phyloP scores from a whole-genome alignment of 2,797 vertebrate genomes.

The Prunella strophiata region DNA sequence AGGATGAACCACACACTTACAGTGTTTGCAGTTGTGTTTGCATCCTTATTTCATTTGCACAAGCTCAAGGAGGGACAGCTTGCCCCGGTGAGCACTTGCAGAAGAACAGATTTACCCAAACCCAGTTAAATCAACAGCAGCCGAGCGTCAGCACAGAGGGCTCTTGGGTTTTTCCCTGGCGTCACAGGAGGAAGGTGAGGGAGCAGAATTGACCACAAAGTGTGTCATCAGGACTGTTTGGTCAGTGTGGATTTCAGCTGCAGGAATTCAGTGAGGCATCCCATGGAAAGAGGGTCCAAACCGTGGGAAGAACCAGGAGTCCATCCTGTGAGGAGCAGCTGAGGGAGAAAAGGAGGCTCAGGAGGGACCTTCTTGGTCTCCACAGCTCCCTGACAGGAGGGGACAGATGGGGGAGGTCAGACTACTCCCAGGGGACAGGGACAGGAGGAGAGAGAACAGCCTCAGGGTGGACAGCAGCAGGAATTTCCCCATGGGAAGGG shows the following conservation, averaged over 20 bases:
- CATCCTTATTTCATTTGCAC: background rate
- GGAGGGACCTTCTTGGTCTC: rapidly evolving
- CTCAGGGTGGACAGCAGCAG: background rate
- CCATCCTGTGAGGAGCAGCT: too few relatives aligned
- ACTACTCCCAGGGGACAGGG: background rate
- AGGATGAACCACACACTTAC: background rate
- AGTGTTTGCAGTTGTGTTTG: background rate
- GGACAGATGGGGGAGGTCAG: rapidly evolving
- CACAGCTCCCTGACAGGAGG: background rate
- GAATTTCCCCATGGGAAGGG: background rate
- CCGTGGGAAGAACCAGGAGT: rapidly evolving
- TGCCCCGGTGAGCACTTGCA: background rate
- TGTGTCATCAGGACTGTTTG: background rate
- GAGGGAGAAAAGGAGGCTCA: background rate
- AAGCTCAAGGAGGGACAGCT: background rate
- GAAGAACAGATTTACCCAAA: background rate
- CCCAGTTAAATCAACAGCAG: background rate
- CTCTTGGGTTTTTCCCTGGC: background rate
- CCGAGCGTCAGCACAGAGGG: background rate
- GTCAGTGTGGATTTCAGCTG: rapidly evolving
- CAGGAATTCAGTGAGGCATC: background rate
- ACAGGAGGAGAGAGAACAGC: background rate
- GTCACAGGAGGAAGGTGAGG: background rate
- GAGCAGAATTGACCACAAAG: slow-evolving; percentile 4
- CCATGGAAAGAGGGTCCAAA: background rate